phyloP scores from a whole-genome alignment of 2,888 invertebrate genomes.

The Agonopterix alstromeriana region DNA sequence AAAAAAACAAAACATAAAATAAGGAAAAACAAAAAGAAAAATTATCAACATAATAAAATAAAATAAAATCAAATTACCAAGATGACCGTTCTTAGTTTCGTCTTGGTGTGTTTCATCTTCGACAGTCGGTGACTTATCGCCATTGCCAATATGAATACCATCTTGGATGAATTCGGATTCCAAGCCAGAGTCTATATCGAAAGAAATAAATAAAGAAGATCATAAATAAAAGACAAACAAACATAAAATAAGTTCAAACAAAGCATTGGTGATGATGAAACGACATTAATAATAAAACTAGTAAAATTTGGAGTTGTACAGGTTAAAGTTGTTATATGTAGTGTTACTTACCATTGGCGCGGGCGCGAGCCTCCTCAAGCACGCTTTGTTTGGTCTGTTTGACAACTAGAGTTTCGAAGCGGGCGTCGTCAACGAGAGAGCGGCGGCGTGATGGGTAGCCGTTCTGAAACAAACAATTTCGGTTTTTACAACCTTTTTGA shows the following conservation, averaged over 20 bases:
- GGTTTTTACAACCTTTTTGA: too few relatives aligned
- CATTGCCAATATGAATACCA: slow-evolving; percentile 60
- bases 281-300: slow-evolving; percentile 2
- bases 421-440: slow-evolving; percentile 97
- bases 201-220: slow-evolving; percentile 19
- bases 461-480: slow-evolving; percentile 81
- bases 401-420: slow-evolving; percentile 97
- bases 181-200: slow-evolving; percentile 77
- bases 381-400: slow-evolving; percentile 96
- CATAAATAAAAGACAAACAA: slow-evolving; percentile 6
- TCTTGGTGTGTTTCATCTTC: slow-evolving; percentile 67
- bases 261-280: not conserved
- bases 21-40: slow-evolving; percentile 15
- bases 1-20: slow-evolving; percentile 29
- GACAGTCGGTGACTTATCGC: slow-evolving; percentile 59
- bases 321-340: not conserved
- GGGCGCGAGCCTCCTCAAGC: slow-evolving; percentile 91
- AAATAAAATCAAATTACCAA: slow-evolving; percentile 59
- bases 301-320: slow-evolving; percentile 1
- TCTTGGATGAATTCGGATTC: slow-evolving; percentile 80
- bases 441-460: slow-evolving; percentile 97
- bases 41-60: slow-evolving; percentile 11
- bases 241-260: not conserved
- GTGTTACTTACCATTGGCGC: slow-evolving; percentile 87
- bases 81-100: slow-evolving; percentile 70